Evolutionary conservation across 2,797 vertebrate genomes (phyloP).

Genomic region (Echiichthys vipera): DNA sequence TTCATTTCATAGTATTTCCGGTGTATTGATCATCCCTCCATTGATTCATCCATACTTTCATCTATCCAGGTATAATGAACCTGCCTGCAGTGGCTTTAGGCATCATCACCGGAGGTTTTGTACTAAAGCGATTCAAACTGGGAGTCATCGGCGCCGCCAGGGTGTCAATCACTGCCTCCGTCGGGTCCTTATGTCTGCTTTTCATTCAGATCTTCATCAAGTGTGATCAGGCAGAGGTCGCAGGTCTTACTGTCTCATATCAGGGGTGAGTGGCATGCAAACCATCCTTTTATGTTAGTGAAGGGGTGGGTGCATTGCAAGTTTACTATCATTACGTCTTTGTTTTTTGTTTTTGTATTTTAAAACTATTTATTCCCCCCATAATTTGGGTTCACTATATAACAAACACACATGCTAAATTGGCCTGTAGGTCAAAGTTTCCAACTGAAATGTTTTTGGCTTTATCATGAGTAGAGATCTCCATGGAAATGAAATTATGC

Average conservation of each 20-base stretch:
- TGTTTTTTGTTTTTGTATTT: background rate
- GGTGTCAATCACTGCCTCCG: conserved; percentile 82
- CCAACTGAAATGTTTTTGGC: background rate
- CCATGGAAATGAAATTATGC: background rate
- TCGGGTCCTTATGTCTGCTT: conserved; percentile 85
- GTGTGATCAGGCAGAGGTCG: conserved; percentile 90
- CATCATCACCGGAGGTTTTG: conserved; percentile 91
- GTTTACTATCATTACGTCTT: background rate
- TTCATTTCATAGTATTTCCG: background rate
- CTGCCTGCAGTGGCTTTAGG: conserved; percentile 95
- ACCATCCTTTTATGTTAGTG: background rate
- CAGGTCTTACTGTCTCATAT: conserved; percentile 91
- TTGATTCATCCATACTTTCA: background rate
- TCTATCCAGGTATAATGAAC: conserved; percentile 88
- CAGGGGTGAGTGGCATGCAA: conserved; percentile 84
- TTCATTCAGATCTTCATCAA: conserved; percentile 85
- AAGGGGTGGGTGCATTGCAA: no score
- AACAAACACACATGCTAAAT: background rate
- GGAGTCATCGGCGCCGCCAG: conserved; percentile 87
- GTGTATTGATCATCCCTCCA: background rate
- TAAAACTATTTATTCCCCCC: background rate
- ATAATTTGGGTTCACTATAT: background rate
- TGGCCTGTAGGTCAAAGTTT: background rate
- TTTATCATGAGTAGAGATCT: background rate
- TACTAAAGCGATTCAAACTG: conserved; percentile 92